A percentile compares a stretch with the other conserved stretches of the same genome.
Evolutionary conservation across 2,888 invertebrate genomes (phyloP).

Genomic region (Agapostemon virescens): DNA sequence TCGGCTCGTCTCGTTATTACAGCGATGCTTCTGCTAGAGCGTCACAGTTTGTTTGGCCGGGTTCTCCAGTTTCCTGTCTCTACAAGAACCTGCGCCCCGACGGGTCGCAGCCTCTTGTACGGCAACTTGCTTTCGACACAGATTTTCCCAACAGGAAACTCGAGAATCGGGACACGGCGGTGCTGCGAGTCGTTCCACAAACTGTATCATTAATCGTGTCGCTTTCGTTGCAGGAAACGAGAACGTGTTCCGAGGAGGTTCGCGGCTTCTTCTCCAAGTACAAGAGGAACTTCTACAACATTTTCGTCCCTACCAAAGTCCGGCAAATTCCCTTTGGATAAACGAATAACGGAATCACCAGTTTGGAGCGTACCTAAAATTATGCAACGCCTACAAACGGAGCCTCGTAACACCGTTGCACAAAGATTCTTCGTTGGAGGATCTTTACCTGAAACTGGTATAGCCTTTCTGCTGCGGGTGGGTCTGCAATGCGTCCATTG

Average conservation of each 20-base stretch:
- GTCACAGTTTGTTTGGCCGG: neutral
- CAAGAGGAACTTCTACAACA: too few relatives aligned
- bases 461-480: too few relatives aligned
- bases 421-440: too few relatives aligned
- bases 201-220: neutral
- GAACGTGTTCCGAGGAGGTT: neutral
- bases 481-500: too few relatives aligned
- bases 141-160: conserved; percentile 23
- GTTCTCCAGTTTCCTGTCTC: conserved; percentile 13
- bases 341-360: too few relatives aligned
- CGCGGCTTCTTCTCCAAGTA: neutral
- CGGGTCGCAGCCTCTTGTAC: neutral
- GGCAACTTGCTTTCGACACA: neutral
- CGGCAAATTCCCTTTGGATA: too few relatives aligned
- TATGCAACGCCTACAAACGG: too few relatives aligned
- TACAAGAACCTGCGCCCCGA: neutral
- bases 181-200: conserved; percentile 10
- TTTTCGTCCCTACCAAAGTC: too few relatives aligned
- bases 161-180: conserved; percentile 10
- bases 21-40: conserved; percentile 46
- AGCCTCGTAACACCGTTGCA: too few relatives aligned
- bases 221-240: neutral
- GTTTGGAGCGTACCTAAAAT: too few relatives aligned
- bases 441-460: too few relatives aligned
- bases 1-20: conserved; percentile 17